Percentiles rank a stretch among this genome's conserved stretches.
These are phyloP conservation scores for Mugil cephalus DNA, from an alignment of 2,113 vertebrate genomes.

Conservation along the genomic window DNA sequence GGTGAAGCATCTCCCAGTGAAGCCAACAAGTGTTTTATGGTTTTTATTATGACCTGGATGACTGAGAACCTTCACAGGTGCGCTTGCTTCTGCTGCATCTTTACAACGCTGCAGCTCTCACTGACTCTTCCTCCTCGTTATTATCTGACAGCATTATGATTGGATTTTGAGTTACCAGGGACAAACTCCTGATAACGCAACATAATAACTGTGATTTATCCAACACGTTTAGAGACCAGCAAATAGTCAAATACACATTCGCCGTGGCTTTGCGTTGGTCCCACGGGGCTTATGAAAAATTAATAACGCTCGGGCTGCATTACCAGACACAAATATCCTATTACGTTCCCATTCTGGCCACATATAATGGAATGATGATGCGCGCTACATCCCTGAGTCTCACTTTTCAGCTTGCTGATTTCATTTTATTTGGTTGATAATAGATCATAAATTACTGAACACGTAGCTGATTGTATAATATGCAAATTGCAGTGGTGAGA, in stretches of 20 bases:
- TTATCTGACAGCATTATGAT: neutral
- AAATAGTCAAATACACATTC: constrained; percentile 42
- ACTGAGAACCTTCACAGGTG: no score
- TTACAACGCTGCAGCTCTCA: neutral
- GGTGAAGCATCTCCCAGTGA: no score
- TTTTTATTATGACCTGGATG: no score
- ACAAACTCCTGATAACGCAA: constrained; percentile 9
- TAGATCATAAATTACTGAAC: constrained; percentile 48
- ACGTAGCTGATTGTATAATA: constrained; percentile 15
- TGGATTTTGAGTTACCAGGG: constrained; percentile 1
- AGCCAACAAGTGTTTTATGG: no score
- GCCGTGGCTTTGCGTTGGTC: constrained; percentile 22
- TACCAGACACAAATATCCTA: constrained; percentile 53
- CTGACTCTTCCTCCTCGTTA: neutral
- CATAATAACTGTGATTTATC: constrained; percentile 30
- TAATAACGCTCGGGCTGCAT: constrained; percentile 42
- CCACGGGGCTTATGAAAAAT: constrained; percentile 47
- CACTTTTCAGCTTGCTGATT: constrained; percentile 50
- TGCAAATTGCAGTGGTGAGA: constrained; percentile 45
- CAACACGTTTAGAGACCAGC: constrained; percentile 7
- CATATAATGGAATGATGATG: constrained; percentile 42
- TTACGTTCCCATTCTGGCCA: constrained; percentile 49
- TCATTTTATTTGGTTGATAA: constrained; percentile 54
- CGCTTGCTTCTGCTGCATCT: constrained; percentile 2
- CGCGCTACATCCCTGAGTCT: constrained; percentile 36